phyloP scores from a whole-genome alignment of 1,140 invertebrate genomes.

The Drosophila rufa region DNA sequence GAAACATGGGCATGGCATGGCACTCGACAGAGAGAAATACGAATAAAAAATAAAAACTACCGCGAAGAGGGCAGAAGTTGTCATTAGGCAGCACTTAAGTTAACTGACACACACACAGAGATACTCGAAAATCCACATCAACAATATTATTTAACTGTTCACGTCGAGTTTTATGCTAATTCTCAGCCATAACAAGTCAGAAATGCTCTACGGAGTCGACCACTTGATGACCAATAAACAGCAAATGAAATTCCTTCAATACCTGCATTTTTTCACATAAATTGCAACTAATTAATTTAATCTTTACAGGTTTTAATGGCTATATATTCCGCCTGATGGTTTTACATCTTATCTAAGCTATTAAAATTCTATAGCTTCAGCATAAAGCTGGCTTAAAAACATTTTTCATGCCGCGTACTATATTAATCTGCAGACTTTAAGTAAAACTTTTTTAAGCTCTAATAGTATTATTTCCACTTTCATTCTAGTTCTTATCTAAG shows the following conservation, averaged over 20 bases:
- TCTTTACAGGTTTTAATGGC: conserved; percentile 12
- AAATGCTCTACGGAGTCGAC: conserved; percentile 26
- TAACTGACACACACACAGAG: conserved; percentile 51
- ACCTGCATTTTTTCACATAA: conserved; percentile 6
- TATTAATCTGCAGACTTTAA: conserved; percentile 3
- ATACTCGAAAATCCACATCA: conserved; percentile 35
- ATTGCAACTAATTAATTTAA: conserved; percentile 9
- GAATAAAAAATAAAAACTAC: conserved; percentile 37
- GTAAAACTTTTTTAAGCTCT: conserved; percentile 1
- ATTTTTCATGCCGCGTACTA: background rate
- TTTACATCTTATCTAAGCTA: background rate
- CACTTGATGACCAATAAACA: conserved; percentile 49
- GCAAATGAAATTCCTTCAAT: conserved; percentile 25
- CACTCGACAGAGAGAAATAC: conserved; percentile 19
- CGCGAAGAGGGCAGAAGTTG: conserved; percentile 45
- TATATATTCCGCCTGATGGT: background rate
- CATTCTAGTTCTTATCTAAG: conserved; percentile 1
- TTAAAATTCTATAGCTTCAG: conserved; percentile 1
- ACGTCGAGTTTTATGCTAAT: conserved; percentile 77
- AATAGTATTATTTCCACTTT: background rate
- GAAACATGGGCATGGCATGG: conserved; percentile 47
- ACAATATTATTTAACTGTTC: conserved; percentile 82
- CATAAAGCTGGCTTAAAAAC: conserved; percentile 1
- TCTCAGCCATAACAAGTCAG: conserved; percentile 50
- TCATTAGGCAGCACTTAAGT: conserved; percentile 75